phyloP scores from a whole-genome alignment of 2,113 vertebrate species.

The Neomonachus schauinslandi region DNA sequence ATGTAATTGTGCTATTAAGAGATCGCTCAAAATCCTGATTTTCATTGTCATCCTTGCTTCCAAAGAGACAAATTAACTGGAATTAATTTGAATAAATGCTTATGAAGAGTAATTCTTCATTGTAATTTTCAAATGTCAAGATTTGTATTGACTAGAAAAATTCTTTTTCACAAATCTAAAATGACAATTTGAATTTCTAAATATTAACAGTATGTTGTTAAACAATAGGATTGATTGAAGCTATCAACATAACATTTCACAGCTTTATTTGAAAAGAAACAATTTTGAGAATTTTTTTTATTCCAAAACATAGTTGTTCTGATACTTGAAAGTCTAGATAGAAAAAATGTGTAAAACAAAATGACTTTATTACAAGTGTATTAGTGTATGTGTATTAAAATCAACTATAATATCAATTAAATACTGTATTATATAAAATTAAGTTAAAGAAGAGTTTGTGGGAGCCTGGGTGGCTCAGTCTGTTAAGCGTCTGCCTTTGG shows the following conservation, averaged over 20 bases:
- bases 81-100: conserved; percentile 50
- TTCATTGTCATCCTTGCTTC: conserved; percentile 21
- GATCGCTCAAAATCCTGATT: conserved; percentile 3
- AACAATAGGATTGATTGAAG: conserved; percentile 54
- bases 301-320: conserved; percentile 42
- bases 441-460: not conserved
- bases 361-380: not conserved
- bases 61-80: conserved; percentile 41
- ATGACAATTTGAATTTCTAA: conserved; percentile 63
- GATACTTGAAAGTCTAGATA: not conserved
- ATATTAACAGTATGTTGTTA: conserved; percentile 41
- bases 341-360: conserved; percentile 33
- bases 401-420: not conserved
- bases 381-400: not conserved
- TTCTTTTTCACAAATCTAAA: conserved; percentile 40
- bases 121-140: conserved; percentile 56
- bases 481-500: not conserved
- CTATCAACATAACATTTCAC: conserved; percentile 41
- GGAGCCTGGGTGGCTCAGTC: not conserved
- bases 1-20: not conserved
- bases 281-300: conserved; percentile 15
- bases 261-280: conserved; percentile 26
- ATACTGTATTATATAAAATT: not conserved
- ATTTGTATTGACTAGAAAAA: conserved; percentile 37
- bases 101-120: not conserved